A percentile compares a stretch with the other conserved stretches of the same genome.
Evolutionary conservation across 1,140 invertebrate genomes (phyloP).

Genomic region (Diprion similis): DNA sequence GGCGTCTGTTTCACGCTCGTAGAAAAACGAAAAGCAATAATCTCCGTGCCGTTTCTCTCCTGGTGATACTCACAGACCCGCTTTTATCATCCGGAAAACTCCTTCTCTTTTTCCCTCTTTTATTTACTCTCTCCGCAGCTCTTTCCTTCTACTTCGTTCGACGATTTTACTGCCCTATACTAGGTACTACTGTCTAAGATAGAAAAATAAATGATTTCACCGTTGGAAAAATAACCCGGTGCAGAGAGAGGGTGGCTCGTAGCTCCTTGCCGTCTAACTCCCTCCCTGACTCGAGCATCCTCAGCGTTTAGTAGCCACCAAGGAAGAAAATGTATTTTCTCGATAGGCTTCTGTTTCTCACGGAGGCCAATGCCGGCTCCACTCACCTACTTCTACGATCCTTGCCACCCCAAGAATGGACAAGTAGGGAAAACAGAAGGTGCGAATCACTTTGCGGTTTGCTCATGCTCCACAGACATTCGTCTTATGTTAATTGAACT

Average conservation of each 20-base stretch:
- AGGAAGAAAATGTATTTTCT: background rate
- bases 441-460: no score
- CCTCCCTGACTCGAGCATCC: constrained; percentile 3
- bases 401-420: no score
- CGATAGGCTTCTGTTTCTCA: constrained; percentile 2
- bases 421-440: no score
- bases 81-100: no score
- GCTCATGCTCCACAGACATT: no score
- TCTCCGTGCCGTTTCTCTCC: constrained; percentile 6
- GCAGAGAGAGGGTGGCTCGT: background rate
- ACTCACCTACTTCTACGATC: no score
- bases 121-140: background rate
- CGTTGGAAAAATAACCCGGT: constrained; percentile 6
- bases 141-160: background rate
- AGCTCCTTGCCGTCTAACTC: background rate
- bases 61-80: no score
- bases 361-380: background rate
- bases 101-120: no score
- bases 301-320: background rate
- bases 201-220: constrained; percentile 5
- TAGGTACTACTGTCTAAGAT: background rate
- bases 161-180: constrained; percentile 9
- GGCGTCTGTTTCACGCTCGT: constrained; percentile 31
- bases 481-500: no score
- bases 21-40: constrained; percentile 35